Percentiles rank a stretch among this genome's conserved stretches.
These are phyloP conservation scores for Xenopus laevis DNA, from an alignment of 2,113 vertebrate genomes.

Conservation along the genomic window DNA sequence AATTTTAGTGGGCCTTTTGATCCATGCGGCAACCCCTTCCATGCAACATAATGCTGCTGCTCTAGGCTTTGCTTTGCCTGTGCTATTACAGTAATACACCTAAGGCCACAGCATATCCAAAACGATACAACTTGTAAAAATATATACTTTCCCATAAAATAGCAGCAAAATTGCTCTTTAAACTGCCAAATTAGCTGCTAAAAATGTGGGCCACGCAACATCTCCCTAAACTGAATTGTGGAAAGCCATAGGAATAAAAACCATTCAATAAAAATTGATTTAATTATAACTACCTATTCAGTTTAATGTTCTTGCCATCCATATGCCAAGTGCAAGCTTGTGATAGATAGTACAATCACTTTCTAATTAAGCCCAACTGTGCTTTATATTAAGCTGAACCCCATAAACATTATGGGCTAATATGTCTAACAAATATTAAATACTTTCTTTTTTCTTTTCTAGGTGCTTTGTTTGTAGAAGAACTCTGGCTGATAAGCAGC, in stretches of 20 bases:
- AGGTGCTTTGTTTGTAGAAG: conserved; percentile 48
- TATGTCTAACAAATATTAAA: conserved; percentile 61
- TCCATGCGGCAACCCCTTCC: too few relatives aligned
- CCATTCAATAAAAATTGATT: conserved; percentile 60
- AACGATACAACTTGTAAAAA: conserved; percentile 36
- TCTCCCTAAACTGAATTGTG: background rate
- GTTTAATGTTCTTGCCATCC: conserved; percentile 57
- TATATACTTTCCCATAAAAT: conserved; percentile 47
- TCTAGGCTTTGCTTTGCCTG: too few relatives aligned
- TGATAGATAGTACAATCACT: conserved; percentile 60
- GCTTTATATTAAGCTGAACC: conserved; percentile 62
- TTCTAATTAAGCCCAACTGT: conserved; percentile 69
- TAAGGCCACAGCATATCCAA: too few relatives aligned
- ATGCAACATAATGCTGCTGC: too few relatives aligned
- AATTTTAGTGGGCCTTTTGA: too few relatives aligned
- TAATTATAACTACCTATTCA: conserved; percentile 58
- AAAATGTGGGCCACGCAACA: background rate
- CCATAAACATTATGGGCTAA: conserved; percentile 61
- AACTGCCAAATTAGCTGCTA: conserved; percentile 23
- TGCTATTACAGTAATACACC: too few relatives aligned
- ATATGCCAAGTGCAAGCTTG: conserved; percentile 53
- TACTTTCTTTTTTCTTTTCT: conserved; percentile 57
- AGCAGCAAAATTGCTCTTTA: conserved; percentile 33
- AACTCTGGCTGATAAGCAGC: too few relatives aligned
- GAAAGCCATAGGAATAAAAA: conserved; percentile 59